Evolutionary conservation across 1,140 invertebrate genomes (phyloP), one percentile per base, ranked within the genome.

Genomic region (Drosophila burlai): DNA sequence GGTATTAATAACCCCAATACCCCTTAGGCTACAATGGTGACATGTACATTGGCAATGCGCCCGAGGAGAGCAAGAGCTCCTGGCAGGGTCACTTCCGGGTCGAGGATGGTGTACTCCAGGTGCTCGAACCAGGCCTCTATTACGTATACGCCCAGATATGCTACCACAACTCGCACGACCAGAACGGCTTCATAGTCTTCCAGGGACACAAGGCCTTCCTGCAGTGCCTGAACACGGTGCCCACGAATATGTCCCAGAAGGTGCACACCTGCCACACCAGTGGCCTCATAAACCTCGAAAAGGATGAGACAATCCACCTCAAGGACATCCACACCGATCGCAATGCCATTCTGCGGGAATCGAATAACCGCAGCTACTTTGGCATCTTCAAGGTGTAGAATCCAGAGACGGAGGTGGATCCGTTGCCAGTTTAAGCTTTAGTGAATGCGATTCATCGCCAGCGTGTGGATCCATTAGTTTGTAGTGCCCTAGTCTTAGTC

Each of bases 191-290:
- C 74, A 93, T 94, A 46, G 93, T 96, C 16, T 93, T 94, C 54
- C 94, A 94, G 54, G 95, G 94, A 50, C 87, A 93, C 18, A 86
- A 85, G 81, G 93, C 45, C 92, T 96, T 78, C 92, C 59, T 93
- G 58, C 87, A 93, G 57, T 96, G 52, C 65, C 57, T 92, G 43
- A 91, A 91, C 36, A 91, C 95, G 94, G 76, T 96, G 95, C 92
- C 84, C n/a, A 95, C 94, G 5, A 94, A 94, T n/a, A 94, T 93
- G 81, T 92, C 93, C 2, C 93, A 93, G 15, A 95, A 95, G 81
- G 92, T 94, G 16, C 95, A 95, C 86, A 95, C 96, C 2, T 97
- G 96, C 90, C 97, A 95, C 91, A 97, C 96, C 13, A 95, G 95
- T 9, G 95, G 96, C 16, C 94, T 96, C 11, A 94, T 95, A 7